A percentile compares a stretch with the other conserved stretches of the same genome.
phyloP scores from a whole-genome alignment of 2,888 invertebrate genomes.

The Desoria tigrina region DNA sequence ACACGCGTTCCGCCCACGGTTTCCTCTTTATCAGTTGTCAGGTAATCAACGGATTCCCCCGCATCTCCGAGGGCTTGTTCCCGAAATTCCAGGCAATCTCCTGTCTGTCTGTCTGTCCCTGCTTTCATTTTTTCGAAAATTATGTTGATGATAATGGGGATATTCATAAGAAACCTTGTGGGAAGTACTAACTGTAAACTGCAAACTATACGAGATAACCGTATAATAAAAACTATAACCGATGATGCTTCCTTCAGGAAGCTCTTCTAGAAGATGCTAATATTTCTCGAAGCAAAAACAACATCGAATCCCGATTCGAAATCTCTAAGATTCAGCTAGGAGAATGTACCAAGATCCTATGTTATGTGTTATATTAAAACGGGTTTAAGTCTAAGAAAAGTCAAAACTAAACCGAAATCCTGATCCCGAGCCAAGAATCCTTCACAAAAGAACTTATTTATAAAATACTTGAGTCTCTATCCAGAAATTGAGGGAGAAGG shows the following conservation, averaged over 20 bases:
- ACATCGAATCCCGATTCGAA: not conserved
- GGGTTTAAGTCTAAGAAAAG: too few species aligned
- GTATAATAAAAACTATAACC: too few species aligned
- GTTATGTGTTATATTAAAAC: too few species aligned
- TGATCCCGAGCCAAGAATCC: slow-evolving; percentile 14
- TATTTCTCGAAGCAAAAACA: not conserved
- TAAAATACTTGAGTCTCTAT: slow-evolving; percentile 14
- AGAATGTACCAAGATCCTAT: too few species aligned
- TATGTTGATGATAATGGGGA: slow-evolving; percentile 5
- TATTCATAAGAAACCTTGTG: not conserved
- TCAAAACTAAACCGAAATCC: not conserved
- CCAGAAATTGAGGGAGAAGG: not conserved
- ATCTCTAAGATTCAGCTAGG: too few species aligned
- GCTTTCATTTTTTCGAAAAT: slow-evolving; percentile 13
- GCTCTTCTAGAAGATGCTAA: too few species aligned
- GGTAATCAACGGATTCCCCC: not conserved
- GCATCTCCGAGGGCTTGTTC: not conserved
- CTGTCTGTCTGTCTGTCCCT: not conserved
- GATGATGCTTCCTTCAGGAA: too few species aligned
- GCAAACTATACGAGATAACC: too few species aligned
- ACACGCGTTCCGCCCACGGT: slow-evolving; percentile 14
- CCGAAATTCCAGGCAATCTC: not conserved
- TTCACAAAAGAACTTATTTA: slow-evolving; percentile 22
- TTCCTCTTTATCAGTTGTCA: slow-evolving; percentile 13
- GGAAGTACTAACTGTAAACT: not conserved